phyloP scores from a whole-genome alignment of 2,797 vertebrate species.

The Ispidina lecontei region DNA sequence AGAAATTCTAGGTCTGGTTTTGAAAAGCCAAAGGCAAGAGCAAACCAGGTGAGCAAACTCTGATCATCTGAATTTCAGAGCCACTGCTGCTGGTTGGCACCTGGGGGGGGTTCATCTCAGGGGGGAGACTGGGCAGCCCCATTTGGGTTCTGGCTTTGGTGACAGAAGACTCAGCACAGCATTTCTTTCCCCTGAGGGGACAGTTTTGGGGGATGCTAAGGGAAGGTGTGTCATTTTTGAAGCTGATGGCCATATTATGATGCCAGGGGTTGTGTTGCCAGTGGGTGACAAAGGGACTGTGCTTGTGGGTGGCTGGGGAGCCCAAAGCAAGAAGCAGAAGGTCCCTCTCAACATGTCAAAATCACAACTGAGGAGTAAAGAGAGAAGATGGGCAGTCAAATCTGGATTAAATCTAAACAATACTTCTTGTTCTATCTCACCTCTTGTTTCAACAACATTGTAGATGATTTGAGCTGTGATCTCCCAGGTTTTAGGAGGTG shows the following conservation, averaged over 20 bases:
- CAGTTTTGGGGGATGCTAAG: neutral
- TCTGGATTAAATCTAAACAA: neutral
- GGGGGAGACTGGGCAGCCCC: neutral
- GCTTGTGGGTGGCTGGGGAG: neutral
- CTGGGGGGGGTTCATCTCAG: neutral
- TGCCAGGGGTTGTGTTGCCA: neutral
- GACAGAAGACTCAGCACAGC: neutral
- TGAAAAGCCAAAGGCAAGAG: neutral
- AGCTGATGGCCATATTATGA: neutral
- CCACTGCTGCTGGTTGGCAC: neutral
- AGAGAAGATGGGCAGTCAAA: fast-evolving
- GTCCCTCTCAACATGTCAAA: neutral
- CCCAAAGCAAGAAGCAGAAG: neutral
- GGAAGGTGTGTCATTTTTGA: neutral
- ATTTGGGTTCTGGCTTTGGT: neutral
- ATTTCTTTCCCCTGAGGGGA: neutral
- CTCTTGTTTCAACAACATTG: neutral
- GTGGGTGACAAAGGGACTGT: neutral
- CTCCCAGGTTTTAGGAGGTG: neutral
- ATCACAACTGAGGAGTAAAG: neutral
- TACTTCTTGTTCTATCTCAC: neutral
- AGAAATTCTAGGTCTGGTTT: neutral
- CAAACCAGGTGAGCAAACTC: neutral
- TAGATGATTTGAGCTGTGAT: neutral
- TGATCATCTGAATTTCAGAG: neutral